phyloP scores from a whole-genome alignment of 2,113 vertebrate species.

The Hemiscyllium ocellatum region DNA sequence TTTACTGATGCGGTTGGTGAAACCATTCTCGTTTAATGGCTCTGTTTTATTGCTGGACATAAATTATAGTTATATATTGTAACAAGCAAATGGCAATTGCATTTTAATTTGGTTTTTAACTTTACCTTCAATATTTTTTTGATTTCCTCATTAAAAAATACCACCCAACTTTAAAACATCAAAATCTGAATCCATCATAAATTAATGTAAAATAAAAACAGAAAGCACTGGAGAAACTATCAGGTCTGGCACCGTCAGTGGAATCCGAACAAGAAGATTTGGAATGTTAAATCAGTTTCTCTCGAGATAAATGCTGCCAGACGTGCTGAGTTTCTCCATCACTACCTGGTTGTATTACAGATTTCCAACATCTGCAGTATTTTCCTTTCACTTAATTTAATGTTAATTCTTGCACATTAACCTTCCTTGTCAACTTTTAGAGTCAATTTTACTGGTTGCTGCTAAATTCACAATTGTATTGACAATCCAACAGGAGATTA shows the following conservation, averaged over 20 bases:
- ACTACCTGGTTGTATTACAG: too few relatives aligned
- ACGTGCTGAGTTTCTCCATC: too few relatives aligned
- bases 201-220: too few relatives aligned
- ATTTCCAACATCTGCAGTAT: too few relatives aligned
- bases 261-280: too few relatives aligned
- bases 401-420: not conserved
- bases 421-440: not conserved
- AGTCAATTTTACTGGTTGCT: not conserved
- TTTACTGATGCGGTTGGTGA: conserved; percentile 16
- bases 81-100: not conserved
- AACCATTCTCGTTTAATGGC: not conserved
- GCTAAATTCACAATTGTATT: not conserved
- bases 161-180: not conserved
- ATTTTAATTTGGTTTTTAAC: not conserved
- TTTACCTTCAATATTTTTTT: not conserved
- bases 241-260: too few relatives aligned
- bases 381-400: not conserved
- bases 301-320: too few relatives aligned
- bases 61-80: not conserved
- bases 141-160: not conserved
- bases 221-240: too few relatives aligned
- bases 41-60: not conserved
- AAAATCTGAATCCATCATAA: not conserved
- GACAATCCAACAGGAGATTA: not conserved
- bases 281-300: too few relatives aligned